Base-by-base conservation (phyloP, 2,113 vertebrate genomes). In the Crypturellus undulatus region DNA sequence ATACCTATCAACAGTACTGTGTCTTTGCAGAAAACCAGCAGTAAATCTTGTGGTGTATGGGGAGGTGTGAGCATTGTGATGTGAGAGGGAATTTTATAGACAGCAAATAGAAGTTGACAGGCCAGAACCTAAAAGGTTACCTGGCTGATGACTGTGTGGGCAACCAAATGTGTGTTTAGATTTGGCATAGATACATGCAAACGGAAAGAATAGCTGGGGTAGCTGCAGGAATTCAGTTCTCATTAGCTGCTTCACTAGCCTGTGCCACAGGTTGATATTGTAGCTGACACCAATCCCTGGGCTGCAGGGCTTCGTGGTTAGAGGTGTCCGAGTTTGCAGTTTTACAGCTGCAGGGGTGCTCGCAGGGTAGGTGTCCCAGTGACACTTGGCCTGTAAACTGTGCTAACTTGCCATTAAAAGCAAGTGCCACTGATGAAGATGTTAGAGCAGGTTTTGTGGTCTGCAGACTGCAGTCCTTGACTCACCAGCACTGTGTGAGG, bases 381-480 rank as follows among this genome's bases (percentile, higher is more conserved):
- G 47, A 14, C 6, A 13, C 40, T 36, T 30, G 7, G 32, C 7
- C 62, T 49, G 40, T 70, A 25, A 63, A 17, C 25, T 45, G 54
- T n/a, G 38, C 13, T 38, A 36, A n/a, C 7, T 65, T 49, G 45
- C 21, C 8, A 20, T 58, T 36, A 10, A 63, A 64, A 5, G 15
- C 47, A 8, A 40, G 18, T 5, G 32, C 40, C 24, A 4, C 2
- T 2, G 40, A 24, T 0, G 3, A 70, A 47, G 34, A 30, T 54
- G 22, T 40, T 62, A n/a, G 38, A n/a, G 28, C 28, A 12, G 5
- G 36, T 58, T 56, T 21, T 3, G 2, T 75, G 20, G 51, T 62
- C 40, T 75, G 49, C 22, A 79, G 51, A 6, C 43, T 76, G 59
- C 20, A 7, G 18, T 28, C 58, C 49, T 21, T 59, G 59, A 73